Conservation (phyloP, 2,113 vertebrate species). For the Sprattus sprattus region DNA sequence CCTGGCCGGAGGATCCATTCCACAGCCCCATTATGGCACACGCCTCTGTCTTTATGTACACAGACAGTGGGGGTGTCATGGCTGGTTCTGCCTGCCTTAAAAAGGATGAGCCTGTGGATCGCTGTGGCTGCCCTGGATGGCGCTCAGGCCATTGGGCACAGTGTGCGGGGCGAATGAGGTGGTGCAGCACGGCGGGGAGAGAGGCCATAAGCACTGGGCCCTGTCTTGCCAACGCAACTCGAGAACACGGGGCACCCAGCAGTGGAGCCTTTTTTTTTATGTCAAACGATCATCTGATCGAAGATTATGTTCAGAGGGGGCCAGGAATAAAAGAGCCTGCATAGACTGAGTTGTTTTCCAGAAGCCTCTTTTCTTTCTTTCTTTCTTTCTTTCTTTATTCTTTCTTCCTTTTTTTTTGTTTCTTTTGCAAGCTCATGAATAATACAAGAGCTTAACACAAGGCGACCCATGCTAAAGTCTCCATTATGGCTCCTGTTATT, state of each 20-base stretch:
- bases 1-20: slow-evolving; percentile 44
- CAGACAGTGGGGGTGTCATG: slow-evolving; percentile 41
- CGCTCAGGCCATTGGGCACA: slow-evolving; percentile 93
- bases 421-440: slow-evolving; percentile 85
- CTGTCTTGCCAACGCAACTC: slow-evolving; percentile 45
- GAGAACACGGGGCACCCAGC: slow-evolving; percentile 24
- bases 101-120: slow-evolving; percentile 62
- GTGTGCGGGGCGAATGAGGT: slow-evolving; percentile 77
- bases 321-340: slow-evolving; percentile 61
- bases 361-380: slow-evolving; percentile 51
- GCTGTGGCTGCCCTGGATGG: slow-evolving; percentile 70
- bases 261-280: slow-evolving; percentile 23
- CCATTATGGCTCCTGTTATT: slow-evolving; percentile 93
- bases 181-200: slow-evolving; percentile 64
- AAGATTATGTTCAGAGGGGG: slow-evolving; percentile 42
- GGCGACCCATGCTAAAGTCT: slow-evolving; percentile 80
- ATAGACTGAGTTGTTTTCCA: slow-evolving; percentile 76
- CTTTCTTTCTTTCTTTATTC: not conserved
- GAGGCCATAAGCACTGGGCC: slow-evolving; percentile 66
- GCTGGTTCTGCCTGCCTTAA: slow-evolving; percentile 28
- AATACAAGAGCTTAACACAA: slow-evolving; percentile 80
- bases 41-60: slow-evolving; percentile 49
- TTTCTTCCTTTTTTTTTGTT: slow-evolving; percentile 63
- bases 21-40: slow-evolving; percentile 51
- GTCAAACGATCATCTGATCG: slow-evolving; percentile 18